Percentiles rank a stretch among this genome's conserved stretches.
Evolutionary conservation across 2,113 vertebrate species (phyloP).

Genomic region (Gyps fulvus): DNA sequence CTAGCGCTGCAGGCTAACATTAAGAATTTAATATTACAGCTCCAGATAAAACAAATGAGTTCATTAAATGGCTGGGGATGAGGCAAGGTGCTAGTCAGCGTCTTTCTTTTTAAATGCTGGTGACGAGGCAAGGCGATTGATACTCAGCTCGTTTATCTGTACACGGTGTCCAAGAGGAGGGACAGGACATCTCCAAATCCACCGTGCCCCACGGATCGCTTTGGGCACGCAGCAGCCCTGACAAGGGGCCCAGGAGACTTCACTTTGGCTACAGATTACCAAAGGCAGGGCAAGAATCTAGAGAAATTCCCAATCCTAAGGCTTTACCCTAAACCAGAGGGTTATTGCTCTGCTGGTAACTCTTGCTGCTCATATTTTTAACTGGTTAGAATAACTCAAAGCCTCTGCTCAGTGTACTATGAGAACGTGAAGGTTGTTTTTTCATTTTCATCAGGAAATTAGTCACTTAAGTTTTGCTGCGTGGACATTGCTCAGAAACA

Average conservation of each 20-base stretch:
- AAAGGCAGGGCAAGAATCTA: neutral
- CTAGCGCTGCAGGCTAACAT: neutral
- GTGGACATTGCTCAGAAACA: neutral
- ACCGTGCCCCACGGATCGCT: rapidly evolving
- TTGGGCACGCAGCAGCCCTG: neutral
- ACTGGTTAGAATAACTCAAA: neutral
- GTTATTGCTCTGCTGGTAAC: neutral
- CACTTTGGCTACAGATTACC: neutral
- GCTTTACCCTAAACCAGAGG: neutral
- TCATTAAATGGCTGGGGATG: too few species aligned
- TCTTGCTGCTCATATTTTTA: neutral
- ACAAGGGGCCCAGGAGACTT: neutral
- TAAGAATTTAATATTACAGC: rapidly evolving
- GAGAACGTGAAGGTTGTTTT: neutral
- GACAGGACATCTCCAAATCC: too few species aligned
- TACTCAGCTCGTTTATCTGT: neutral
- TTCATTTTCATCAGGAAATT: neutral
- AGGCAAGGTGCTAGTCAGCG: neutral
- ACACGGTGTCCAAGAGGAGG: too few species aligned
- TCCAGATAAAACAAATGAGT: neutral
- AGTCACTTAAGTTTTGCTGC: neutral
- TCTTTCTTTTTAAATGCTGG: neutral
- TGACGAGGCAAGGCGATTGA: neutral
- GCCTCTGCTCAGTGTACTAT: neutral
- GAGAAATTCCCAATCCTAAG: neutral